Evolutionary conservation across 2,888 invertebrate genomes (phyloP).

Genomic region (Chrysolina haemoptera): DNA sequence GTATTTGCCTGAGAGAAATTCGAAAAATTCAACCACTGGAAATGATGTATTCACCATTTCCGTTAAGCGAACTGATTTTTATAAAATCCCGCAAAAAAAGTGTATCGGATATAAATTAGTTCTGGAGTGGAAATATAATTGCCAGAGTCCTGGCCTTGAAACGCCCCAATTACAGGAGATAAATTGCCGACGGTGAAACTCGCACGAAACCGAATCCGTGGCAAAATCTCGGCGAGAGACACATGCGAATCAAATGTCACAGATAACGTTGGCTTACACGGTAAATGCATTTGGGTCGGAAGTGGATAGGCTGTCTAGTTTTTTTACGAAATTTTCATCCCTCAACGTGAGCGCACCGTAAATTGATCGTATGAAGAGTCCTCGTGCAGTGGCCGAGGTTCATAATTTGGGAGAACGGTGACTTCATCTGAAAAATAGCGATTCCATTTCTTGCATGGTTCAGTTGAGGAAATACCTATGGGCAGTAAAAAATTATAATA

Average conservation of each 20-base stretch:
- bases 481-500: too few relatives aligned
- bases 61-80: background rate
- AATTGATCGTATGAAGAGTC: background rate
- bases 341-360: background rate
- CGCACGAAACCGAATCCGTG: conserved; percentile 35
- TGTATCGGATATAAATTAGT: background rate
- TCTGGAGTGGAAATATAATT: background rate
- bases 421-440: too few relatives aligned
- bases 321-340: conserved; percentile 48
- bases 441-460: too few relatives aligned
- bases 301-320: conserved; percentile 63
- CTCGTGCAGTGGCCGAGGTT: too few relatives aligned
- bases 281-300: conserved; percentile 67
- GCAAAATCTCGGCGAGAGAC: conserved; percentile 40
- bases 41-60: too few relatives aligned
- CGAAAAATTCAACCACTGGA: too few relatives aligned
- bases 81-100: background rate
- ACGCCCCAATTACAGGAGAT: background rate
- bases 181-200: conserved; percentile 4
- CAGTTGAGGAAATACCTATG: too few relatives aligned
- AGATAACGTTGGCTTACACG: conserved; percentile 63
- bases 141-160: background rate
- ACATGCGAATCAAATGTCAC: conserved; percentile 52
- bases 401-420: too few relatives aligned
- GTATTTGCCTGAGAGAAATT: too few relatives aligned